These are phyloP conservation scores for Pomatostomus ruficeps DNA, from an alignment of 2,113 vertebrate genomes.

Conservation along the genomic window DNA sequence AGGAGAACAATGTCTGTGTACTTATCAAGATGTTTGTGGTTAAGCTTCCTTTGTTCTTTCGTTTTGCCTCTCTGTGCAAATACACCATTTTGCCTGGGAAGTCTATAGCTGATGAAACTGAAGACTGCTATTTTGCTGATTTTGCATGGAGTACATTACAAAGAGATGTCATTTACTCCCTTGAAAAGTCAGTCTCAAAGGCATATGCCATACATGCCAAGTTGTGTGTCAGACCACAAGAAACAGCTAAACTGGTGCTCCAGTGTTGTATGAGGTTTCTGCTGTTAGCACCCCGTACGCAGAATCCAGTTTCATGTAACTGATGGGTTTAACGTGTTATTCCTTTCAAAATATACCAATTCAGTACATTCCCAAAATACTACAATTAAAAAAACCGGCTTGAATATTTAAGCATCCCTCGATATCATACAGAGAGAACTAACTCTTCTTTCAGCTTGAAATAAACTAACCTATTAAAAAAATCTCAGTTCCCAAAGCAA, in stretches of 20 bases:
- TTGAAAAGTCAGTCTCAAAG: background rate
- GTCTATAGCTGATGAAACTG: conserved; percentile 28
- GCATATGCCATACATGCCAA: background rate
- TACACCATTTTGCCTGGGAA: conserved; percentile 10
- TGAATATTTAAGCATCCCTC: background rate
- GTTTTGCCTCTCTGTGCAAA: conserved; percentile 12
- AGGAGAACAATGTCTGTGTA: background rate
- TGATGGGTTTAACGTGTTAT: background rate
- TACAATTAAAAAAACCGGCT: background rate
- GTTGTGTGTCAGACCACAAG: conserved; percentile 34
- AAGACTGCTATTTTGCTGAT: conserved; percentile 49
- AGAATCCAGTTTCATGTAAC: conserved; percentile 14
- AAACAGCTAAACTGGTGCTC: conserved; percentile 17
- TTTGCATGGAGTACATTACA: conserved; percentile 47
- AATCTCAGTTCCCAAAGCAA: background rate
- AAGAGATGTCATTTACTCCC: conserved; percentile 24
- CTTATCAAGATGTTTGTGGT: conserved; percentile 40
- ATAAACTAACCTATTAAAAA: background rate
- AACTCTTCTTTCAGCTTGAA: background rate
- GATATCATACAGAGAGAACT: background rate
- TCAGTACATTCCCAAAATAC: background rate
- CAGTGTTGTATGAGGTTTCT: conserved; percentile 12
- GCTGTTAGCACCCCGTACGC: background rate
- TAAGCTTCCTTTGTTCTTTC: background rate
- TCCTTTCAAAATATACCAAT: conserved; percentile 1